Evolutionary conservation across 2,113 vertebrate species (phyloP).

Genomic region (Ammospiza nelsoni): DNA sequence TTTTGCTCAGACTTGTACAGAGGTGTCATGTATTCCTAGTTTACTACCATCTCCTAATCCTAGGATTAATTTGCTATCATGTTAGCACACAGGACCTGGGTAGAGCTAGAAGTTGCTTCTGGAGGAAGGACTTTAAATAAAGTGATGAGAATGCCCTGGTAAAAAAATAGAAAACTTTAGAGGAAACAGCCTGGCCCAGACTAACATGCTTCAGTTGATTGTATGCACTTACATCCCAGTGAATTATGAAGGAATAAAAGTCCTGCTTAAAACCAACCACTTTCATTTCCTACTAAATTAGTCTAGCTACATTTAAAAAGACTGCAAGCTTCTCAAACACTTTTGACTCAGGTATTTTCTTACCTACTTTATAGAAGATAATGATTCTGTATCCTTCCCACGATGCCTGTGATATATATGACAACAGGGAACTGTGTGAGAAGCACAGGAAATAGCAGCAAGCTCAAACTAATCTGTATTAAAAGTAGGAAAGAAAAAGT

Average conservation of each 20-base stretch:
- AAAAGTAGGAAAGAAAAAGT: neutral
- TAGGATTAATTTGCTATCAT: neutral
- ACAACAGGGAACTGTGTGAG: neutral
- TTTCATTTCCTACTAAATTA: neutral
- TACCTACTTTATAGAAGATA: neutral
- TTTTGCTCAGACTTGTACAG: neutral
- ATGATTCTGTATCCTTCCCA: neutral
- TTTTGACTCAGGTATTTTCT: neutral
- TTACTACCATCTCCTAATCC: neutral
- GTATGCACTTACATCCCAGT: neutral
- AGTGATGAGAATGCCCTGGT: rapidly evolving
- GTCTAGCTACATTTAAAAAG: neutral
- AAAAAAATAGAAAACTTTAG: neutral
- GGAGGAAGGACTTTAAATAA: neutral
- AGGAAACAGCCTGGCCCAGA: neutral
- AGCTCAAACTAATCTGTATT: neutral
- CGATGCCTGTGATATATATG: rapidly evolving
- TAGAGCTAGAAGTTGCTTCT: neutral
- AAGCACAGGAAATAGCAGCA: neutral
- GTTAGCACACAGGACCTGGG: neutral
- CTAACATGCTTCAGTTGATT: neutral
- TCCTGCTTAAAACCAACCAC: neutral
- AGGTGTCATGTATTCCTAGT: neutral
- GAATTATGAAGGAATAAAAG: neutral
- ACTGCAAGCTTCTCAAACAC: neutral